Conservation (phyloP, 2,113 vertebrate species). For the Vulpes ferrilata region DNA sequence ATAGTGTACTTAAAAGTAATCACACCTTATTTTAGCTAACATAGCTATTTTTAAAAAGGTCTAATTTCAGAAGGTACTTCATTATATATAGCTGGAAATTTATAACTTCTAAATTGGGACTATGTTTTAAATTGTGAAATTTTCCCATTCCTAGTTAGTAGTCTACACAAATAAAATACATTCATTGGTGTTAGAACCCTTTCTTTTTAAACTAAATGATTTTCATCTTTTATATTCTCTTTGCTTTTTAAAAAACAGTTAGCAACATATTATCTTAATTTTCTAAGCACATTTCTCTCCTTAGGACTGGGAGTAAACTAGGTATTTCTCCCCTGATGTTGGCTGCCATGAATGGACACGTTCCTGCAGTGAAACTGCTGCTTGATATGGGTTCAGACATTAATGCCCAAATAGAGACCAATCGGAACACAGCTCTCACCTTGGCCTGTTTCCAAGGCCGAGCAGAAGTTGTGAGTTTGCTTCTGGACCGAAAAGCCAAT, state of each 20-base stretch:
- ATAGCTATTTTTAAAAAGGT: slow-evolving; percentile 41
- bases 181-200: slow-evolving; percentile 34
- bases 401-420: slow-evolving; percentile 99
- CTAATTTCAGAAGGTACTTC: slow-evolving; percentile 55
- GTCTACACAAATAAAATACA: slow-evolving; percentile 47
- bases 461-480: slow-evolving; percentile 98
- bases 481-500: slow-evolving; percentile 98
- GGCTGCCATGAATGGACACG: slow-evolving; percentile 99
- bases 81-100: slow-evolving; percentile 52
- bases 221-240: slow-evolving; percentile 55
- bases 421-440: slow-evolving; percentile 98
- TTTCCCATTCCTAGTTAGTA: slow-evolving; percentile 54
- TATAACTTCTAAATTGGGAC: slow-evolving; percentile 46
- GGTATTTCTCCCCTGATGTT: slow-evolving; percentile 99
- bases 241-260: slow-evolving; percentile 48
- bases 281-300: slow-evolving; percentile 72
- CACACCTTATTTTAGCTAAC: slow-evolving; percentile 50
- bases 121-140: slow-evolving; percentile 60
- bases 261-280: slow-evolving; percentile 64
- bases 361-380: slow-evolving; percentile 97
- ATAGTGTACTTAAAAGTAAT: slow-evolving; percentile 32
- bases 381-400: slow-evolving; percentile 99
- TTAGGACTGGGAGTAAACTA: slow-evolving; percentile 98
- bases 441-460: slow-evolving; percentile 98
- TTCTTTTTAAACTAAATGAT: slow-evolving; percentile 44